These are phyloP conservation scores for Pygmarrhopalites habei DNA, from an alignment of 1,140 invertebrate genomes.

Conservation along the genomic window DNA sequence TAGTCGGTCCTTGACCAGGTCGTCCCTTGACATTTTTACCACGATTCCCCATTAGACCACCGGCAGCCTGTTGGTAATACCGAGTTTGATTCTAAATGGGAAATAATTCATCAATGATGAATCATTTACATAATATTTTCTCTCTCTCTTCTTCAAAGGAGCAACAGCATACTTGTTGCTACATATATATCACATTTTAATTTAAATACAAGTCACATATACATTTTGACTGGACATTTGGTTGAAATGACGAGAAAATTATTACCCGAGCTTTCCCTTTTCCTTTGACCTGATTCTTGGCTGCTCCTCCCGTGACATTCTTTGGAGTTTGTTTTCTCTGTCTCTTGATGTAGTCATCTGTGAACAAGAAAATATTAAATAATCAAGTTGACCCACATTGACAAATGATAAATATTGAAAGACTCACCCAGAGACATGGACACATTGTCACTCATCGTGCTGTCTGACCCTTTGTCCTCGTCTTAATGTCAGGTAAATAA, in stretches of 20 bases:
- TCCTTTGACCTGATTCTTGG: too few species aligned
- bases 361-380: not conserved
- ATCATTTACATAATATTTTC: not conserved
- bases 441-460: slow-evolving; percentile 11
- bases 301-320: too few species aligned
- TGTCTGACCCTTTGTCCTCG: not conserved
- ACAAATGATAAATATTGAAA: not conserved
- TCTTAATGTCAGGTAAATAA: too few species aligned
- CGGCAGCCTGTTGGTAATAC: not conserved
- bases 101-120: not conserved
- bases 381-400: not conserved
- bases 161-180: not conserved
- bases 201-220: not conserved
- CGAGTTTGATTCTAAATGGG: not conserved
- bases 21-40: not conserved
- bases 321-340: too few species aligned
- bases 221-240: slow-evolving; percentile 18
- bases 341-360: slow-evolving; percentile 33
- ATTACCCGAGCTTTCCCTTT: not conserved
- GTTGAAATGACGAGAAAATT: slow-evolving; percentile 19
- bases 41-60: too few species aligned
- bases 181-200: not conserved
- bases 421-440: slow-evolving; percentile 29
- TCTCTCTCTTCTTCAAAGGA: not conserved
- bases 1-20: not conserved